These are phyloP conservation scores for Spodoptera litura DNA, from an alignment of 1,140 invertebrate genomes.

Conservation along the genomic window DNA sequence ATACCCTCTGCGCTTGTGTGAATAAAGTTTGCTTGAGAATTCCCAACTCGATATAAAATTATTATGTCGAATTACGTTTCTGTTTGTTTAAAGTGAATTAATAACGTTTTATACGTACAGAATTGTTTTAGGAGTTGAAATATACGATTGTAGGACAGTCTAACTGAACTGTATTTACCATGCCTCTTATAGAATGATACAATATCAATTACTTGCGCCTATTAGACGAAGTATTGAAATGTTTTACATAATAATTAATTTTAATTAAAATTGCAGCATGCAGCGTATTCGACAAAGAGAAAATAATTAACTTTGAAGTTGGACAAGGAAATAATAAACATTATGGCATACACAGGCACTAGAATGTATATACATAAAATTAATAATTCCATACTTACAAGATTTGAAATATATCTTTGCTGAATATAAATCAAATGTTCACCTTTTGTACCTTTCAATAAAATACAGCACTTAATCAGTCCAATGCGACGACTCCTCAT, in stretches of 20 bases:
- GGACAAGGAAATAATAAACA: no score
- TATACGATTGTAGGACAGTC: no score
- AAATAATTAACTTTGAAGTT: no score
- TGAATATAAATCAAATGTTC: conserved; percentile 6
- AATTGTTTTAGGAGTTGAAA: no score
- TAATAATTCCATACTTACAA: not conserved
- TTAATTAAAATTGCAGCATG: no score
- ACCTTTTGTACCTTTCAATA: conserved; percentile 24
- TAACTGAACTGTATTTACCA: no score
- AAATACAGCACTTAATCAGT: conserved; percentile 21
- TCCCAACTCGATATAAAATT: conserved; percentile 36
- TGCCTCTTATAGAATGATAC: no score
- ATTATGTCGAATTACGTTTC: not conserved
- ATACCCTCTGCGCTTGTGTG: conserved; percentile 39
- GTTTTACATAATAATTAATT: no score
- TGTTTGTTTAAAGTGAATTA: conserved; percentile 15
- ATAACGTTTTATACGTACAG: not conserved
- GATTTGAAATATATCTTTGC: conserved; percentile 8
- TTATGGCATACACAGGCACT: no score
- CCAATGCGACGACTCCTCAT: not conserved
- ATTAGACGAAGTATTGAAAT: no score
- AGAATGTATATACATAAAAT: not conserved
- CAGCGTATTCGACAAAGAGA: no score
- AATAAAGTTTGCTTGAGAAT: conserved; percentile 37
- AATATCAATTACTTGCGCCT: no score